Evolutionary conservation across 1,140 invertebrate species (phyloP).

Genomic region (Scylla paramamosain): DNA sequence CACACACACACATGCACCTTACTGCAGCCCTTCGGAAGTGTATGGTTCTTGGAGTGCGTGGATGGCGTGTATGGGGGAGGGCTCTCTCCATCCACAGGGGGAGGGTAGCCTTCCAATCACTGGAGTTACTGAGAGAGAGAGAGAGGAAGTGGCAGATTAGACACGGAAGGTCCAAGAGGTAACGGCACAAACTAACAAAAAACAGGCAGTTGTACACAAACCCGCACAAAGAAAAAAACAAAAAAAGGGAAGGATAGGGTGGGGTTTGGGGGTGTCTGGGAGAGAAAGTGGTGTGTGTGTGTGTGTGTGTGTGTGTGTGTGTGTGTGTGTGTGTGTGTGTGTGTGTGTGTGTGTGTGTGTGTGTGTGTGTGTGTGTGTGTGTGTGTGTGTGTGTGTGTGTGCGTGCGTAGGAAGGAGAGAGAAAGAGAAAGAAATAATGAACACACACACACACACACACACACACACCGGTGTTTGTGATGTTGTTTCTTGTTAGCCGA

Average conservation of each 20-base stretch:
- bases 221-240: too few relatives aligned
- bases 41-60: constrained; percentile 60
- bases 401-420: too few relatives aligned
- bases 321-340: neutral
- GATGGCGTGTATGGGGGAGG: constrained; percentile 80
- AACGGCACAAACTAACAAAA: neutral
- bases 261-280: too few relatives aligned
- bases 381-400: too few relatives aligned
- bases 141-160: neutral
- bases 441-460: too few relatives aligned
- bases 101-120: constrained; percentile 78
- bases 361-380: too few relatives aligned
- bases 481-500: constrained; percentile 74
- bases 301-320: too few relatives aligned
- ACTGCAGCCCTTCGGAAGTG: constrained; percentile 43
- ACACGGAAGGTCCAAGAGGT: neutral
- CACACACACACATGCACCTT: too few relatives aligned
- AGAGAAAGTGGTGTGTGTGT: neutral
- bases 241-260: too few relatives aligned
- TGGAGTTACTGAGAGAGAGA: constrained; percentile 74
- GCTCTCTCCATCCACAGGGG: constrained; percentile 79
- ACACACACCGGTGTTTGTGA: constrained; percentile 78
- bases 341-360: too few relatives aligned
- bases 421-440: too few relatives aligned
- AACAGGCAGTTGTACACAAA: neutral